Evolutionary conservation across 2,888 invertebrate genomes (phyloP).

Genomic region (Agrotis segetum): DNA sequence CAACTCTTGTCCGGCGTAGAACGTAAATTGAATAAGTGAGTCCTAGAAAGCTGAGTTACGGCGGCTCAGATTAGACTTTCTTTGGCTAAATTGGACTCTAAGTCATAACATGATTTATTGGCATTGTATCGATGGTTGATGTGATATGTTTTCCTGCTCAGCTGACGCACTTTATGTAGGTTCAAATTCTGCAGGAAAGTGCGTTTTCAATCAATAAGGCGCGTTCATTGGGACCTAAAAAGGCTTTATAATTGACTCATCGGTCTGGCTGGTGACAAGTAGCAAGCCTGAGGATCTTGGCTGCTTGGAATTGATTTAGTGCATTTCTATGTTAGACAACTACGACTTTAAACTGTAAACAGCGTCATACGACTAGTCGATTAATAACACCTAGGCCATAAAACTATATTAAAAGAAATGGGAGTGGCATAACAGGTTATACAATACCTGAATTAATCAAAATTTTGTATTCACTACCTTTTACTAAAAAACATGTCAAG

Average conservation of each 20-base stretch:
- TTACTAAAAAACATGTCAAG: not conserved
- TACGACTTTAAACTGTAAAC: conserved; percentile 5
- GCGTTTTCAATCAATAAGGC: conserved; percentile 46
- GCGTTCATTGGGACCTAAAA: conserved; percentile 50
- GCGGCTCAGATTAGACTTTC: conserved; percentile 67
- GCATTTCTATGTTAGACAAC: conserved; percentile 16
- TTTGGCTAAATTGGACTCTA: conserved; percentile 76
- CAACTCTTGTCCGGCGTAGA: conserved; percentile 73
- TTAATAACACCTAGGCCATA: conserved; percentile 5
- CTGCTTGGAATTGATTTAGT: conserved; percentile 30
- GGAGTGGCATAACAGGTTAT: not conserved
- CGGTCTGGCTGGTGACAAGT: conserved; percentile 29
- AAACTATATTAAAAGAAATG: conserved; percentile 2
- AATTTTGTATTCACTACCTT: conserved; percentile 8
- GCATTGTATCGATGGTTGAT: conserved; percentile 61
- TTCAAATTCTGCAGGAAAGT: conserved; percentile 40
- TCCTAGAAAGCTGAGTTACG: conserved; percentile 75
- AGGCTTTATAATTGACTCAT: conserved; percentile 55
- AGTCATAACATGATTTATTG: conserved; percentile 76
- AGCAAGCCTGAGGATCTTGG: conserved; percentile 16
- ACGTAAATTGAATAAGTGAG: conserved; percentile 85
- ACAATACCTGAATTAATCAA: conserved; percentile 14
- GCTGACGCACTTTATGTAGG: conserved; percentile 52
- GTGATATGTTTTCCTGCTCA: conserved; percentile 60
- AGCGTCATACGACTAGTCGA: not conserved